Percentiles rank a stretch among this genome's conserved stretches.
Conservation (phyloP, 2,797 vertebrate species). For the Pangasius djambal region DNA sequence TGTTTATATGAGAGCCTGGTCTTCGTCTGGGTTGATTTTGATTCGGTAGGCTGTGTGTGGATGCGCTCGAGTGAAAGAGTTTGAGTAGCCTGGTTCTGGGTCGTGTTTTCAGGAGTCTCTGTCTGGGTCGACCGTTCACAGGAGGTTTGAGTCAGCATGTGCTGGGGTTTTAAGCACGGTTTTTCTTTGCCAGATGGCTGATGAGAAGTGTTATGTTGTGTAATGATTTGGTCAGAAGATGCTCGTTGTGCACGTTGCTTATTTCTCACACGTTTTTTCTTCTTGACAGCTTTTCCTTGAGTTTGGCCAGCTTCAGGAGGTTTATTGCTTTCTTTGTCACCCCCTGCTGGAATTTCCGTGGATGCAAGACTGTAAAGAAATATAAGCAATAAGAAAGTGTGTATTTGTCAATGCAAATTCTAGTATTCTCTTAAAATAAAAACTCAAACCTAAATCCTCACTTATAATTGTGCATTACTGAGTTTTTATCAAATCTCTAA, state of each 20-base stretch:
- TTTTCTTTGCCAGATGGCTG: not conserved
- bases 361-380: conserved; percentile 19
- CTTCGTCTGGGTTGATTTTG: conserved; percentile 51
- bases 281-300: conserved; percentile 24
- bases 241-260: not conserved
- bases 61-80: not conserved
- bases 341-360: conserved; percentile 21
- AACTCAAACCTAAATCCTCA: not conserved
- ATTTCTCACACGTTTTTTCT: conserved; percentile 48
- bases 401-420: not conserved
- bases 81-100: conserved; percentile 39
- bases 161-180: not conserved
- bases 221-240: not conserved
- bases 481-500: not conserved
- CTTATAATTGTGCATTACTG: not conserved
- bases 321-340: conserved; percentile 19
- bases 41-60: conserved; percentile 21
- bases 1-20: conserved; percentile 14
- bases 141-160: not conserved
- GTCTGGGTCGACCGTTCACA: conserved; percentile 47
- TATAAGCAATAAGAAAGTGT: not conserved
- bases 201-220: not conserved
- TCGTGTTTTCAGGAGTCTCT: conserved; percentile 3
- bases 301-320: not conserved
- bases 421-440: not conserved